Conservation (phyloP, 2,888 invertebrate species). For the Agrochola litura region DNA sequence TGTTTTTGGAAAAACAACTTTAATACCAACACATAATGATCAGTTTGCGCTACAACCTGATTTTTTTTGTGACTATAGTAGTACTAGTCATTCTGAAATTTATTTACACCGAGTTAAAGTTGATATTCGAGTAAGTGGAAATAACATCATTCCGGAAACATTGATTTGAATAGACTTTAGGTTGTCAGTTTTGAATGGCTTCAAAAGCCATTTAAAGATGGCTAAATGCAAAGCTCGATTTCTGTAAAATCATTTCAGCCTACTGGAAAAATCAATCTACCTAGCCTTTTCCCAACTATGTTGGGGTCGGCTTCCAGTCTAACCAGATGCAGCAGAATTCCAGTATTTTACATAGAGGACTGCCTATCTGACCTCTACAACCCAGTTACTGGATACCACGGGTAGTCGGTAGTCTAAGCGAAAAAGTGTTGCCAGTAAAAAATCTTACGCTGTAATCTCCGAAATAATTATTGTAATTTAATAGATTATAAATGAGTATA, state of each 20-base stretch:
- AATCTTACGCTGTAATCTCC: conserved; percentile 21
- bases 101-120: neutral
- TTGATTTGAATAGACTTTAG: neutral
- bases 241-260: neutral
- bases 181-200: too few relatives aligned
- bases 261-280: neutral
- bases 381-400: neutral
- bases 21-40: neutral
- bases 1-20: neutral
- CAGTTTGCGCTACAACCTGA: neutral
- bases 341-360: neutral
- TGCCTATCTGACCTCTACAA: neutral
- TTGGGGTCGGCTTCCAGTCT: neutral
- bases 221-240: neutral
- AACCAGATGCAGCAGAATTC: neutral
- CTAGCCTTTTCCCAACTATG: neutral
- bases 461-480: conserved; percentile 47
- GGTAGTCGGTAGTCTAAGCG: neutral
- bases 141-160: neutral
- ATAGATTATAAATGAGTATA: conserved; percentile 42
- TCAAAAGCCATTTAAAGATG: neutral
- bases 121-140: neutral
- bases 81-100: neutral
- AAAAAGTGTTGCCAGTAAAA: neutral
- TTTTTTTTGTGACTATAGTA: too few relatives aligned